Evolutionary conservation across 2,888 invertebrate genomes (phyloP), one percentile per base, ranked within the genome.

Genomic region (Tyria jacobaeae): DNA sequence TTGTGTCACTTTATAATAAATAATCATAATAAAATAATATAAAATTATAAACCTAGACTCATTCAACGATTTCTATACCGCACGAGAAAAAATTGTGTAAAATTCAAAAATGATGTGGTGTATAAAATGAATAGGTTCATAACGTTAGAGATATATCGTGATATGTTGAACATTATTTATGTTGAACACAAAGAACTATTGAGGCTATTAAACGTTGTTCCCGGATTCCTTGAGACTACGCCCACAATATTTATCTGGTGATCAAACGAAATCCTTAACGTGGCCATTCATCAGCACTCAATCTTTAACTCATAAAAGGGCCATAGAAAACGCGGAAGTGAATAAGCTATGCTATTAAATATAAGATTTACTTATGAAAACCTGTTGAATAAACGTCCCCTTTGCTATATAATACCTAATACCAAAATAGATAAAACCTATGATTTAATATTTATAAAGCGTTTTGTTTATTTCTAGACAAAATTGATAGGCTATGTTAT

Each of bases 181-280:
- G 55, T 53, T 62, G 57, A 70, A 76, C 71, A 80, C 81, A 83
- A 83, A 81, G 83, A 77, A 77, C 78, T 78, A 79, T 81, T 77
- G 79, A 66, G 68, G 68, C 78, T 79, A 81, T 81, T 78, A 87
- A 60, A 85, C 81, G 82, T 73, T 83, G 83, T 85, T 82, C 85
- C 84, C 84, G 83, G 82, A 90, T 89, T 87, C 89, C 81, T 69
- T 66, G 65, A 62, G 68, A 75, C 62, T 50, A 74, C 71, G 71
- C 80, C 86, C 86, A 84, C 87, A 83, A 86, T 86, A 90, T 91
- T 89, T 90, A 92, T 91, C 89, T 81, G 78, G 75, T 79, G 90
- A 91, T 92, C 92, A 91, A 91, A 92, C 88, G 83, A 75, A 80
- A 81, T 81, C 83, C 84, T 83, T 81, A 79, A 82, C 72, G 77